Evolutionary conservation across 2,888 invertebrate genomes (phyloP).

Genomic region (Lithosia quadra): DNA sequence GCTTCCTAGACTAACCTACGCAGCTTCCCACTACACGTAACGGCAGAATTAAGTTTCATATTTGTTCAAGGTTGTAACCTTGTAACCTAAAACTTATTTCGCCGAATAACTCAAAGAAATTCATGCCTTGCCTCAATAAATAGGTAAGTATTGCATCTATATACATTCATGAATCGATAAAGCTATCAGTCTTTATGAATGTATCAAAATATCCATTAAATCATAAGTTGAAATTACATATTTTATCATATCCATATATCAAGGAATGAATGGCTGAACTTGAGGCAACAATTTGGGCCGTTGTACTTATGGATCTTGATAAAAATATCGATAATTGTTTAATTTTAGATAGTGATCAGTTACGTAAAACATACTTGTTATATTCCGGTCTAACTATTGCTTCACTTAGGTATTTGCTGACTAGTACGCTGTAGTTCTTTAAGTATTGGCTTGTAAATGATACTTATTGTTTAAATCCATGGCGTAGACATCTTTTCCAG

Average conservation of each 20-base stretch:
- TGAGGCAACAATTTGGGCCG: neutral
- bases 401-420: neutral
- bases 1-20: neutral
- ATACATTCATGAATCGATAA: conserved; percentile 24
- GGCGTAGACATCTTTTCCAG: too few species aligned
- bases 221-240: conserved; percentile 8
- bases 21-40: neutral
- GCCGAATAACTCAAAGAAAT: neutral
- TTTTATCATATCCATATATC: conserved; percentile 11
- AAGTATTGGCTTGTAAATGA: neutral
- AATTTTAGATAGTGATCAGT: conserved; percentile 3
- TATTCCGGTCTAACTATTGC: neutral
- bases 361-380: conserved; percentile 15
- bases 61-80: neutral
- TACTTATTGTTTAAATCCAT: neutral
- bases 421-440: neutral
- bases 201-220: conserved; percentile 22
- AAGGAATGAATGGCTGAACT: conserved; percentile 4
- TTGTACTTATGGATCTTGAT: neutral
- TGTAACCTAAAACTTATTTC: neutral
- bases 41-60: neutral
- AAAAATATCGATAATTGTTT: conserved; percentile 8
- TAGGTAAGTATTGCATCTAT: conserved; percentile 13
- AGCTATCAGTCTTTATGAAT: conserved; percentile 21
- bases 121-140: too few species aligned